These are phyloP conservation scores for Tromatobia lineatoria DNA, from an alignment of 2,888 invertebrate genomes.

Conservation along the genomic window DNA sequence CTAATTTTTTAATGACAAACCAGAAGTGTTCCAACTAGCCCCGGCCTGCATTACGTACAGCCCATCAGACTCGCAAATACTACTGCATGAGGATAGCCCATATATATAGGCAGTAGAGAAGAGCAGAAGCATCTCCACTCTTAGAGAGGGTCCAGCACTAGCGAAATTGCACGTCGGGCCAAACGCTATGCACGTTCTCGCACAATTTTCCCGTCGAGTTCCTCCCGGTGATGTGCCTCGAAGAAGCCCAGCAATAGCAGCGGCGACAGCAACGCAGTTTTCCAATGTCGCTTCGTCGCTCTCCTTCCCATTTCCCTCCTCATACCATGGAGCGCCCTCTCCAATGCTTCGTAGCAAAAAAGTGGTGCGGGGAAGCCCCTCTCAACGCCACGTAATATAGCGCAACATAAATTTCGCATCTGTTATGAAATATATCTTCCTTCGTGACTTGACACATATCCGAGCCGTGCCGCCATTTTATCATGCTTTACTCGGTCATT, in stretches of 20 bases:
- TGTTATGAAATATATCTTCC: conserved; percentile 60
- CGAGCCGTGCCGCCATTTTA: conserved; percentile 14
- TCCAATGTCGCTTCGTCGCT: background rate
- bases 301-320: conserved; percentile 28
- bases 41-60: background rate
- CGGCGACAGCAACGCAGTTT: conserved; percentile 1
- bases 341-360: background rate
- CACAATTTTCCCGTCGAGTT: conserved; percentile 64
- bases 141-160: conserved; percentile 52
- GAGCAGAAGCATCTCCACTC: conserved; percentile 28
- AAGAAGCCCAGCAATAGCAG: background rate
- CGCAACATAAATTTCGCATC: conserved; percentile 65
- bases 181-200: conserved; percentile 64
- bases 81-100: background rate
- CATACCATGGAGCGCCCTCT: background rate
- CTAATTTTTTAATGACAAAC: too few species aligned
- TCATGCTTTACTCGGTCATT: background rate
- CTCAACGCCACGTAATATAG: conserved; percentile 55
- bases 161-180: conserved; percentile 65
- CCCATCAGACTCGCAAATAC: conserved; percentile 7
- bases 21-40: background rate
- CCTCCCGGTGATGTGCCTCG: conserved; percentile 29
- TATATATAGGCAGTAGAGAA: background rate
- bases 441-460: conserved; percentile 24
- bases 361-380: background rate